Evolutionary conservation across 2,797 vertebrate genomes (phyloP).

Genomic region (Pseudochirops cupreus): DNA sequence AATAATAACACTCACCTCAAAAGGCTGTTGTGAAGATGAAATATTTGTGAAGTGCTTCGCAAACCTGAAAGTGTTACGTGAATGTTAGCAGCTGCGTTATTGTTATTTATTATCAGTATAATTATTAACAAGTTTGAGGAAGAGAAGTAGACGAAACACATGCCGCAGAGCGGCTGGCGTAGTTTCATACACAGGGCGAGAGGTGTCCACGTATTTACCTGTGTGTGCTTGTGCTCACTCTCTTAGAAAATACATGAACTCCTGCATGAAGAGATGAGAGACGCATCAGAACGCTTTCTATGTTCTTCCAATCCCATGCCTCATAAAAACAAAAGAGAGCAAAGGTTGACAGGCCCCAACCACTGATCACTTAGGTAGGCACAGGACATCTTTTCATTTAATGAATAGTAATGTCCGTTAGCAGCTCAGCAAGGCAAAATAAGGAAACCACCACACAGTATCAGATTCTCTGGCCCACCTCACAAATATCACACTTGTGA

Average conservation of each 20-base stretch:
- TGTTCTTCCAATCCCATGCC: neutral
- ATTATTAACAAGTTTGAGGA: neutral
- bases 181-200: neutral
- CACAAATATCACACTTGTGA: conserved; percentile 26
- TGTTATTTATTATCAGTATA: neutral
- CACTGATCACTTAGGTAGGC: conserved; percentile 43
- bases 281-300: conserved; percentile 7
- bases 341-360: conserved; percentile 10
- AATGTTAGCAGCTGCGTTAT: neutral
- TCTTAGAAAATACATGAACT: neutral
- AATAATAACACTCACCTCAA: neutral
- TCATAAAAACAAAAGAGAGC: conserved; percentile 12
- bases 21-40: neutral
- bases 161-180: neutral
- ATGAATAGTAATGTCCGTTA: neutral
- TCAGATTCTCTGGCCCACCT: conserved; percentile 21
- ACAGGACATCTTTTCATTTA: neutral
- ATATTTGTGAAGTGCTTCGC: neutral
- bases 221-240: neutral
- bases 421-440: conserved; percentile 26
- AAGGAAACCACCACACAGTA: conserved; percentile 3
- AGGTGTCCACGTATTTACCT: neutral
- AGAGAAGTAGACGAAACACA: neutral
- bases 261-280: neutral
- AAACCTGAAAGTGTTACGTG: neutral